Conservation (phyloP, 2,797 vertebrate species). For the Myoxocephalus aenaeus region DNA sequence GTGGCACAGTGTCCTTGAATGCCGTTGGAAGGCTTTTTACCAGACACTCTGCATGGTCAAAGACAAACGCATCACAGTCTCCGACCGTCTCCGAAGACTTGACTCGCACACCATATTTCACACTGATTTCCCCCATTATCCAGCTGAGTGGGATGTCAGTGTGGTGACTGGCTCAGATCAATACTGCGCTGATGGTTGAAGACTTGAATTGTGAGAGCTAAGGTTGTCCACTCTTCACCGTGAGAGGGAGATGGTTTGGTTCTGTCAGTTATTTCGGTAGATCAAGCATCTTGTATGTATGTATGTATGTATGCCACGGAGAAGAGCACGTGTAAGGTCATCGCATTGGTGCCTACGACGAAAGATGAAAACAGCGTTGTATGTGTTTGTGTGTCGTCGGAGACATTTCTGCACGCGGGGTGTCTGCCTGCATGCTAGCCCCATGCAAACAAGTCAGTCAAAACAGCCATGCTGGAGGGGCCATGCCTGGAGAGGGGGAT, state of each 20-base stretch:
- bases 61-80: constrained; percentile 24
- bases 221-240: constrained; percentile 4
- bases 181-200: constrained; percentile 54
- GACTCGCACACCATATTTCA: constrained; percentile 53
- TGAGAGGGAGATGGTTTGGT: constrained; percentile 37
- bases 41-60: constrained; percentile 31
- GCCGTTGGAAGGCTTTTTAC: constrained; percentile 47
- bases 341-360: neutral
- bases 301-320: constrained; percentile 1
- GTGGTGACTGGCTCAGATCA: constrained; percentile 65
- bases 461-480: constrained; percentile 40
- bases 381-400: neutral
- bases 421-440: constrained; percentile 1
- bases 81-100: neutral
- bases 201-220: constrained; percentile 50
- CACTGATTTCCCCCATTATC: constrained; percentile 67
- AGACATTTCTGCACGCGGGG: constrained; percentile 27
- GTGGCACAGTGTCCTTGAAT: constrained; percentile 24
- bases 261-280: constrained; percentile 40
- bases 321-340: constrained; percentile 23
- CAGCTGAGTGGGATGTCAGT: constrained; percentile 63
- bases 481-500: constrained; percentile 38
- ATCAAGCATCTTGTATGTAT: constrained; percentile 32
- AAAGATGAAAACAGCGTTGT: constrained; percentile 24
- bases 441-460: constrained; percentile 56